A percentile compares a stretch with the other conserved stretches of the same genome.
These are phyloP conservation scores for Scolanthus callimorphus DNA, from an alignment of 92 coral and sea anemone species.

Conservation along the genomic window DNA sequence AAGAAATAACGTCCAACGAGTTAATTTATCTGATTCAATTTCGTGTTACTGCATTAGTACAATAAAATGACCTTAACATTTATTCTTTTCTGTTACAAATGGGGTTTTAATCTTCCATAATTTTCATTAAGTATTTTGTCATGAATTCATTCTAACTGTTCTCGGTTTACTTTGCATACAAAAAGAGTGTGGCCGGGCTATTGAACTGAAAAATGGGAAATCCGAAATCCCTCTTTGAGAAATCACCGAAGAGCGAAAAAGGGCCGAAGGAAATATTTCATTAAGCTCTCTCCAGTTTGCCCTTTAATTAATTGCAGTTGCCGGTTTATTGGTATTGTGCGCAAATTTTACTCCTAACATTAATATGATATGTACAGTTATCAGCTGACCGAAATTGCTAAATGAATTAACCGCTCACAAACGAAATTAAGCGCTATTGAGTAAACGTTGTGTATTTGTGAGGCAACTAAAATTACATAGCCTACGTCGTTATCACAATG, in stretches of 20 bases:
- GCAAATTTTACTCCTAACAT: conserved; percentile 22
- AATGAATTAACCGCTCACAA: conserved; percentile 45
- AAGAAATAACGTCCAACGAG: not conserved
- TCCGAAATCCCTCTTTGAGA: too few relatives aligned
- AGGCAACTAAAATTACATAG: not conserved
- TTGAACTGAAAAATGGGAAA: too few relatives aligned
- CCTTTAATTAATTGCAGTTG: not conserved
- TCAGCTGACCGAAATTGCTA: conserved; percentile 21
- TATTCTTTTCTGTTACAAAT: too few relatives aligned
- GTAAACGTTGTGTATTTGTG: not conserved
- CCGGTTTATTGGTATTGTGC: conserved; percentile 14
- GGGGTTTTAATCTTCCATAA: too few relatives aligned
- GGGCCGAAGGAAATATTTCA: not conserved
- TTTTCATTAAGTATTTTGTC: too few relatives aligned
- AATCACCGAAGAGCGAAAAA: not conserved
- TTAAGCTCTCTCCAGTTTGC: not conserved
- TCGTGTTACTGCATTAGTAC: too few relatives aligned
- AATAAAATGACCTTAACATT: too few relatives aligned
- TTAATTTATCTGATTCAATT: not conserved
- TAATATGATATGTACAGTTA: conserved; percentile 19
- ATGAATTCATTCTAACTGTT: too few relatives aligned
- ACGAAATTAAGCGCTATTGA: conserved; percentile 10
- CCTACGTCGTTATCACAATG: not conserved
- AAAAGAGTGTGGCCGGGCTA: too few relatives aligned
- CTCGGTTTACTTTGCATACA: too few relatives aligned